Percentiles rank a stretch among this genome's conserved stretches.
These are phyloP conservation scores for Plumapathes pennacea DNA, from an alignment of 92 coral and sea anemone species.

Conservation along the genomic window DNA sequence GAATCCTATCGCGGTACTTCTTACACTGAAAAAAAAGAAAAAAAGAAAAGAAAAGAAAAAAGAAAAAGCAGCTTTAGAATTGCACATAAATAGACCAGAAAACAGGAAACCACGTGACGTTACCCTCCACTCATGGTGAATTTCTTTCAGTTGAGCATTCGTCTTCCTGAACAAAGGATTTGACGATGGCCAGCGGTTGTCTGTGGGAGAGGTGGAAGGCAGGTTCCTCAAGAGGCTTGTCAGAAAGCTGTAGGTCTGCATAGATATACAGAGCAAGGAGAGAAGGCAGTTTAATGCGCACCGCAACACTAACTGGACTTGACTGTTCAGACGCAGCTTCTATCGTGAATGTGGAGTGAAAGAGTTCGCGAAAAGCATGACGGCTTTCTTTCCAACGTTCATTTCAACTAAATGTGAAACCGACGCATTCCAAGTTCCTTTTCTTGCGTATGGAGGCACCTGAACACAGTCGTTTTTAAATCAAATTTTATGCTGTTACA, in stretches of 20 bases:
- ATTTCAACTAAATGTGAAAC: no score
- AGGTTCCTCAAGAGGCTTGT: slow-evolving; percentile 61
- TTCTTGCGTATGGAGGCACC: no score
- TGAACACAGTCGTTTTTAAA: no score
- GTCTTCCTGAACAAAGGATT: slow-evolving; percentile 68
- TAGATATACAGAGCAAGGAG: no score
- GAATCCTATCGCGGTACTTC: slow-evolving; percentile 66
- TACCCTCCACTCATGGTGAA: slow-evolving; percentile 90
- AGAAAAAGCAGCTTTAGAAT: background rate
- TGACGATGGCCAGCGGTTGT: slow-evolving; percentile 82
- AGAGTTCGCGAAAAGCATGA: no score
- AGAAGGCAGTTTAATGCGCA: no score
- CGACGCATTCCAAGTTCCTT: no score
- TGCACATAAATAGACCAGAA: background rate
- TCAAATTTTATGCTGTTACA: no score
- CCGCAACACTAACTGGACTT: no score
- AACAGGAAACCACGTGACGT: background rate
- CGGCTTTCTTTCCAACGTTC: no score
- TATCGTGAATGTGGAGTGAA: no score
- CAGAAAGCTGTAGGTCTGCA: slow-evolving; percentile 71
- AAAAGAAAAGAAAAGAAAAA: background rate
- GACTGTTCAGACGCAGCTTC: no score
- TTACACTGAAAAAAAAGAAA: slow-evolving; percentile 56
- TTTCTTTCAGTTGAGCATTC: slow-evolving; percentile 62
- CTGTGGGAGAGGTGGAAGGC: slow-evolving; percentile 85